Evolutionary conservation across 2,888 invertebrate species (phyloP), one percentile per base, ranked within the genome.

Genomic region (Baccha elongata): DNA sequence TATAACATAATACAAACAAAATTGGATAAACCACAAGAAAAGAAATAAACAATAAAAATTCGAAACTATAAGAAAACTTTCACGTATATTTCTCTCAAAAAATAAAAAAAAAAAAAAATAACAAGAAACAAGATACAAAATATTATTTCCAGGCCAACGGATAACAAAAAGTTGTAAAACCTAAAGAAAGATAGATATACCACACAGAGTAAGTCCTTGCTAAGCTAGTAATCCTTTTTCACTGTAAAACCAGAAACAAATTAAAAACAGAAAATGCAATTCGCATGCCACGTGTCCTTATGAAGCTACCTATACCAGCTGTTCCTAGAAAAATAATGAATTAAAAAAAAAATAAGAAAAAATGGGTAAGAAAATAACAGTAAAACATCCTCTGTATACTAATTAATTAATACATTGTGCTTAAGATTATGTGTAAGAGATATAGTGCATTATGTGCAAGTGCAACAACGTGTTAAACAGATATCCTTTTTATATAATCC

Each of bases 361-460:
- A 65, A 21, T 21, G 19, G 6, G 37, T 6, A 29, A 8, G n/a
- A n/a, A 40, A 58, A 21, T 26, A 50, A 64, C 26, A 58, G 55
- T 32, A 58, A 55, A 58, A 74, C 21, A 60, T 81, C 75, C 65
- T 71, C 65, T 67, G 46, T 46, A n/a, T n/a, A 81, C 81, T 81
- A 75, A 81, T 76, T 81, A 75, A 81, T 75, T 62, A 75, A 81
- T 75, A 71, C 65, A 65, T 65, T 65, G 21, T 46, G 60, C 64
- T 23, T 7, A 5, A 35, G 40, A 40, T 15, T 37, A 6, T 73
- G 44, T 15, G 6, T 29, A n/a, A 32, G 21, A 62, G n/a, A 42
- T 7, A 42, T 7, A 40, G 53, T 64, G 50, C 53, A 72, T 60
- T 26, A 42, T 55, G 60, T 67, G 60, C 58, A 78, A 53, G 62